Percentiles rank a stretch among this genome's conserved stretches.
phyloP scores from a whole-genome alignment of 2,113 vertebrate genomes.

The Colossoma macropomum region DNA sequence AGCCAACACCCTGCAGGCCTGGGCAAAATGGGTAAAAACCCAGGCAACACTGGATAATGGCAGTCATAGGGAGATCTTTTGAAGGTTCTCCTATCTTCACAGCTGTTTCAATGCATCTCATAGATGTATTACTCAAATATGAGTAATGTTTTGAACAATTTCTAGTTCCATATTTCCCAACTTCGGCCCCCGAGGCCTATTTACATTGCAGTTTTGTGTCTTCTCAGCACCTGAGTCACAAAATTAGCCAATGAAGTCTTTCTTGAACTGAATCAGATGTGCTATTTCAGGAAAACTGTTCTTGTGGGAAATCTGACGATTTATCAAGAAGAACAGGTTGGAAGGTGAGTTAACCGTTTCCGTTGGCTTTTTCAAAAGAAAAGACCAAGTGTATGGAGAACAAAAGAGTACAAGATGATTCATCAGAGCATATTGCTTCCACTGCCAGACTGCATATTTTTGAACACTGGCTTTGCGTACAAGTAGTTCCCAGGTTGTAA shows the following conservation, averaged over 20 bases:
- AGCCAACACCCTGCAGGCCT: no score
- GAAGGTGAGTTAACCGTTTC: background rate
- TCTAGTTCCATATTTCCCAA: background rate
- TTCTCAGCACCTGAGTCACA: background rate
- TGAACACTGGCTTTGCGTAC: background rate
- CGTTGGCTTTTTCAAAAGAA: background rate
- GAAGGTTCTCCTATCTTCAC: no score
- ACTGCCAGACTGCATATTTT: background rate
- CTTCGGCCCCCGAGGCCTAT: background rate
- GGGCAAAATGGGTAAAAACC: no score
- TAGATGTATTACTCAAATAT: background rate
- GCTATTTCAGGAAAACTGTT: background rate
- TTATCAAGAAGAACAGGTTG: background rate
- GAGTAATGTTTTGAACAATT: background rate
- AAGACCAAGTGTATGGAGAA: background rate
- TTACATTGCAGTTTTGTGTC: background rate
- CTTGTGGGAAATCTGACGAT: background rate
- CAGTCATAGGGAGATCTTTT: no score
- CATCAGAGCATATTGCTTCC: background rate
- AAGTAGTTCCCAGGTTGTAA: background rate
- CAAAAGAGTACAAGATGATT: background rate
- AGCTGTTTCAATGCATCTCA: no score
- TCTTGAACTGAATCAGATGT: background rate
- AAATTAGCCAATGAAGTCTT: background rate
- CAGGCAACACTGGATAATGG: no score